Evolutionary conservation across 2,113 vertebrate species (phyloP).

Genomic region (Rhinolophus ferrumequinum): DNA sequence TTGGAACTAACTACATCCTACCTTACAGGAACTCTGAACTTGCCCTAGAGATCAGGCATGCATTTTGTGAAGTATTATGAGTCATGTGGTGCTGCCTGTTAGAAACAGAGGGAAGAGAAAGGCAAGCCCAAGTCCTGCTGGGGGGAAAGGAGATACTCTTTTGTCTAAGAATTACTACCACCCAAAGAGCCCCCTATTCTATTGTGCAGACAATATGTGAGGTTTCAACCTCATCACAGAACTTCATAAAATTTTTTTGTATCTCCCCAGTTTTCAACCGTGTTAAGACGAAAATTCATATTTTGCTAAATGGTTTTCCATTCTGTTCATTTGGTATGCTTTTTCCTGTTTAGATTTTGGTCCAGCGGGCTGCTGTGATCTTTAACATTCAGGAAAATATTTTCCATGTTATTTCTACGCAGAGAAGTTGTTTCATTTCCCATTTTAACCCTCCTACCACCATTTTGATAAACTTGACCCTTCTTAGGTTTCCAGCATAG

Average conservation of each 20-base stretch:
- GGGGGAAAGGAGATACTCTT: background rate
- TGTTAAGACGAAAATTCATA: slow-evolving; percentile 36
- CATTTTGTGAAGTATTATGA: background rate
- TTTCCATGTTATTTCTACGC: slow-evolving; percentile 16
- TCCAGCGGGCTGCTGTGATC: slow-evolving; percentile 36
- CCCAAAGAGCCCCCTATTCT: background rate
- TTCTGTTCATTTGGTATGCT: background rate
- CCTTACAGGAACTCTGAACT: background rate
- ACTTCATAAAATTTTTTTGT: background rate
- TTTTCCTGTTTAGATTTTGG: slow-evolving; percentile 50
- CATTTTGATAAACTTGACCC: background rate
- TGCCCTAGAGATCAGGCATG: background rate
- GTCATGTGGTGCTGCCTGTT: background rate
- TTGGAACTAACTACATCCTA: background rate
- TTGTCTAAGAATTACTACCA: background rate
- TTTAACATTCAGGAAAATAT: slow-evolving; percentile 10
- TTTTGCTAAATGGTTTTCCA: background rate
- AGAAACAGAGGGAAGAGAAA: background rate
- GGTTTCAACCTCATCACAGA: background rate
- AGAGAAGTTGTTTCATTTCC: slow-evolving; percentile 27
- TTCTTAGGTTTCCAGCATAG: background rate
- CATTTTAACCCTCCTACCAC: background rate
- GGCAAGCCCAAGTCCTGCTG: background rate
- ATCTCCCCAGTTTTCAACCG: background rate
- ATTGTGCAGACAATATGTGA: background rate